These are phyloP conservation scores for Teleogryllus occipitalis DNA, from an alignment of 1,140 invertebrate species.

Conservation along the genomic window DNA sequence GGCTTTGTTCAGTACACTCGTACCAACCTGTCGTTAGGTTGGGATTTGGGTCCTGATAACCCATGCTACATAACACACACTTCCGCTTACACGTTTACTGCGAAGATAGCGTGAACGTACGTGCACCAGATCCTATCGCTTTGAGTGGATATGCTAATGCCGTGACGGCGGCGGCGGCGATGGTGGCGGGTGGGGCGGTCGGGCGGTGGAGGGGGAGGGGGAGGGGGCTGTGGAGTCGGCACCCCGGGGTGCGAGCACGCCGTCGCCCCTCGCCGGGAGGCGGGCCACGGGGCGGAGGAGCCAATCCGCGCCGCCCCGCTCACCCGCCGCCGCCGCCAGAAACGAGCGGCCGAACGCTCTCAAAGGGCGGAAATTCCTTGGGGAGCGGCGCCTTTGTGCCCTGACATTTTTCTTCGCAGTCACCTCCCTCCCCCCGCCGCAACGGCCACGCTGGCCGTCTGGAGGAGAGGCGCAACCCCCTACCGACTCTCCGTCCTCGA, in stretches of 20 bases:
- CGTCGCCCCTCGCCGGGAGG: neutral
- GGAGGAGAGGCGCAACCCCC: no score
- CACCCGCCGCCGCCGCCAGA: no score
- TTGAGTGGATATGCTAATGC: conserved; percentile 1
- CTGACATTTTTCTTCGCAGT: neutral
- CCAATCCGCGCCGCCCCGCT: neutral
- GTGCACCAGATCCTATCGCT: neutral
- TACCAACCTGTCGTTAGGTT: no score
- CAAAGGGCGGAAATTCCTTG: neutral
- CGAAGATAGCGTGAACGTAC: no score
- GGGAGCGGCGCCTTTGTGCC: neutral
- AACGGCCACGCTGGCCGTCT: neutral
- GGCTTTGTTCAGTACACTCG: no score
- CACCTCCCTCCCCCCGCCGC: neutral
- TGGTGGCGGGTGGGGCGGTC: no score
- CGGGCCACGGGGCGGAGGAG: neutral
- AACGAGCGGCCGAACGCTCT: neutral
- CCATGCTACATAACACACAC: no score
- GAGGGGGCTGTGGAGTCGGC: no score
- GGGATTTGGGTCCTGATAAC: no score
- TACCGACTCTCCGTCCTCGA: no score
- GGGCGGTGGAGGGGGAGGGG: no score
- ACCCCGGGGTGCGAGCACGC: neutral
- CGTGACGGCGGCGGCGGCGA: neutral
- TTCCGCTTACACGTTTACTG: no score